Evolutionary conservation across 1,140 invertebrate species (phyloP), one percentile per base, ranked within the genome.

Genomic region (Temnothorax curvispinosus): DNA sequence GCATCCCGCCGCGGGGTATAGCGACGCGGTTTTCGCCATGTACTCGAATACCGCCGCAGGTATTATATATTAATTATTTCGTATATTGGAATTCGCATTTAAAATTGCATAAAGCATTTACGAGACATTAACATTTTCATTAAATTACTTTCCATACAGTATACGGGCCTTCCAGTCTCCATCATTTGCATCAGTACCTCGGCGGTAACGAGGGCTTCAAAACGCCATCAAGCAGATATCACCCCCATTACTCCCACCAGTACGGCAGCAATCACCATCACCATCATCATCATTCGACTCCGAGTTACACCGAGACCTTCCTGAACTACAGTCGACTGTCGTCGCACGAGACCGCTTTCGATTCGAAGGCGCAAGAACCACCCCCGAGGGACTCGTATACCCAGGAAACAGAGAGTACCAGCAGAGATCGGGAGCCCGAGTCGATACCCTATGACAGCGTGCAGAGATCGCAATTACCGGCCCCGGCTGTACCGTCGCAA

Each of bases 131-230:
- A 60, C n/a, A 58, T n/a, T 65, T 65, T 9, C 1, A n/a, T 65
- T 38, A 35, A 35, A 13, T 60, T 18, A 8, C 8, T 54, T 56
- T 13, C 3, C 32, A 27, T 54, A n/a, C 62, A 95, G 94, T 95
- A 15, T 94, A 95, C 69, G 93, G 93, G 35, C 67, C 93, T 38
- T 92, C 94, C 8, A 94, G 93, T 87, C 88, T 95, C 15, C 94
- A 95, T 69, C 94, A 95, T 69, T 87, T 95, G 44, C 94, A 95
- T 58, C 94, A 95, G 47, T 95, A 95, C 38, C 92, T 95, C 50
- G 94, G 94, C n/a, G 91, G 89, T 50, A 95, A 94, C 62, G 94
- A 95, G 2, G 92, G 92, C 2, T 95, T 95, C 80, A 93, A 94
- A 77, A 93, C 92, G 38, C 91, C 93, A 7, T 67, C 94, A 9